Conservation (phyloP, 2,888 invertebrate species). For the Syritta pipiens region DNA sequence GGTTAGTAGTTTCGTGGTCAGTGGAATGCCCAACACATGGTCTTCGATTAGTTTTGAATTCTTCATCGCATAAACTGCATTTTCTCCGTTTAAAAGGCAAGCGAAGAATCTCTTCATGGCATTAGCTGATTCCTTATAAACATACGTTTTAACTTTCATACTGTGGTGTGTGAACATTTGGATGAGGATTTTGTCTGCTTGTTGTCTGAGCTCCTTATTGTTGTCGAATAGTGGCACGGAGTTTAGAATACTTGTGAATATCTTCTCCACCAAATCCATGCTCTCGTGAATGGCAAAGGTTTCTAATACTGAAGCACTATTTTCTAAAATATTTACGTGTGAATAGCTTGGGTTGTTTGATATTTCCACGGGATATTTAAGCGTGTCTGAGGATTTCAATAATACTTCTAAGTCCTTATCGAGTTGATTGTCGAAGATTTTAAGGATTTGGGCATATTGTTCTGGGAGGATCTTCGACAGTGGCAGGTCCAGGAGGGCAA, state of each 20-base stretch:
- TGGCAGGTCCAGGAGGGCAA: slow-evolving; percentile 70
- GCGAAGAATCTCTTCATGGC: slow-evolving; percentile 74
- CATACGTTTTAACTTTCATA: slow-evolving; percentile 67
- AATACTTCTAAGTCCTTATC: slow-evolving; percentile 52
- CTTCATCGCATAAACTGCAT: slow-evolving; percentile 70
- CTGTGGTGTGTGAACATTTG: slow-evolving; percentile 73
- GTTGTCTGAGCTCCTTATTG: slow-evolving; percentile 69
- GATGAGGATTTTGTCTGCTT: slow-evolving; percentile 72
- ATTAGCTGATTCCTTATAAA: slow-evolving; percentile 71
- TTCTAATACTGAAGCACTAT: slow-evolving; percentile 61
- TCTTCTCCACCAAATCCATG: slow-evolving; percentile 70
- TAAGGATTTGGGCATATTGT: slow-evolving; percentile 61
- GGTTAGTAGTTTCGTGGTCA: slow-evolving; percentile 73
- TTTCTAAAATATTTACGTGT: slow-evolving; percentile 64
- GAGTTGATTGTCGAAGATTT: slow-evolving; percentile 15
- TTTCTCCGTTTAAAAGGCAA: slow-evolving; percentile 73
- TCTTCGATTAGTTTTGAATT: slow-evolving; percentile 70
- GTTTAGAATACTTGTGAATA: slow-evolving; percentile 72
- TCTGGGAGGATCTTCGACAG: slow-evolving; percentile 65
- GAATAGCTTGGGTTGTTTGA: slow-evolving; percentile 54
- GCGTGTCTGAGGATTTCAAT: slow-evolving; percentile 63
- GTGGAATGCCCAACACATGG: slow-evolving; percentile 74
- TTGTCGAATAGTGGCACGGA: slow-evolving; percentile 70
- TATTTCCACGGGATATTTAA: slow-evolving; percentile 67
- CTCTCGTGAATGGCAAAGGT: slow-evolving; percentile 74